Base-by-base conservation (phyloP, 2,113 vertebrate species). In the Suricata suricatta region DNA sequence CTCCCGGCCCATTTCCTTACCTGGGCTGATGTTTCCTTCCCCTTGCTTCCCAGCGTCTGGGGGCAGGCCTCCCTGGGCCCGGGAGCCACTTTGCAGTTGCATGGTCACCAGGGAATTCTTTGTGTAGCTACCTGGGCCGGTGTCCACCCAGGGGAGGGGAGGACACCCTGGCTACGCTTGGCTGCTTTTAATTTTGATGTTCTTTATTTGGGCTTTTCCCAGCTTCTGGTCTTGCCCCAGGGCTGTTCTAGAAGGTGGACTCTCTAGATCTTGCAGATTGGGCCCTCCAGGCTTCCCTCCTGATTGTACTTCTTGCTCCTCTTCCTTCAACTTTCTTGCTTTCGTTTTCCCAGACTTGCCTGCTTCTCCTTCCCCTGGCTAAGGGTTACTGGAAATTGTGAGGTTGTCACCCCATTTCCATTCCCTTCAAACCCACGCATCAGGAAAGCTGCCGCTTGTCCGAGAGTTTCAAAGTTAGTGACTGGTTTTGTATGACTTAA, bases 381-480 rank as follows among this genome's bases (percentile, higher is more conserved):
- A n/a, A 93, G 38, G n/a, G 60, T 87, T 80, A 47, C 47, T n/a
- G 71, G 90, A 95, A 71, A 87, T 57, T 68, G 38, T 71, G 47
- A 44, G 21, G 4, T 38, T 38, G 25, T 41, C 54, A 66, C 50
- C 1, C 14, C 69, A 33, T 81, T 90, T 71, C 44, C 68, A 80
- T 80, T 83, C 57, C 77, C 60, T 69, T 92, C 87, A 54, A 16
- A 64, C 54, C 38, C 33, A 60, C n/a, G 69, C 23, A 2, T 1
- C 8, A 79, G 90, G 72, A 91, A 90, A 87, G 66, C 66, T 93
- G 81, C 87, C 93, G 52, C 77, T 94, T 94, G 90, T 76, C 96
- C 76, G 84, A 93, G 97, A 85, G 93, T 97, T 98, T 96, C 88
- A 74, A 80, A 96, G 92, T 19, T 19, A 97, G 98, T 98, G 93